phyloP scores from a whole-genome alignment of 2,797 vertebrate species.

The Aselliscus stoliczkanus region DNA sequence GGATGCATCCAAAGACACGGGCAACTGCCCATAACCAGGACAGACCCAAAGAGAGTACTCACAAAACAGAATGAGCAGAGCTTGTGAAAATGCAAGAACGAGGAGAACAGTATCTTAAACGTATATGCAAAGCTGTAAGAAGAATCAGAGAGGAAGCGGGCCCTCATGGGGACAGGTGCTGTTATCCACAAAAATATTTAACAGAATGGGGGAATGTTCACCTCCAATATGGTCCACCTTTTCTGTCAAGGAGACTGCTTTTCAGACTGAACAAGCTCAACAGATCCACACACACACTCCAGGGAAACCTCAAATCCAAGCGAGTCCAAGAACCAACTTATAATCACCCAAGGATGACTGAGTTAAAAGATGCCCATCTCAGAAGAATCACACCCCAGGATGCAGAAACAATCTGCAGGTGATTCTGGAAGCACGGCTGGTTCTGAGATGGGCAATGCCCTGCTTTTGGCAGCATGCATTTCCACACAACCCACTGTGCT shows the following conservation, averaged over 20 bases:
- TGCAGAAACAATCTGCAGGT: neutral
- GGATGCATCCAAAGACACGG: neutral
- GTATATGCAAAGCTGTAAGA: neutral
- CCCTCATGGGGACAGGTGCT: neutral
- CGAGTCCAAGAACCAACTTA: neutral
- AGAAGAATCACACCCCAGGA: neutral
- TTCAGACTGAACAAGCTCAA: neutral
- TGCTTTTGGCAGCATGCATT: neutral
- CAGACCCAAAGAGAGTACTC: neutral
- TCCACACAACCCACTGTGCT: neutral
- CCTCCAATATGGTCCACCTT: neutral
- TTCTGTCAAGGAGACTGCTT: neutral
- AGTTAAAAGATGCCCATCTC: neutral
- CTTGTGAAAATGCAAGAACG: neutral
- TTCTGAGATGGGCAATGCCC: rapidly evolving
- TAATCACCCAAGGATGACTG: neutral
- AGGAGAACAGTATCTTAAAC: neutral
- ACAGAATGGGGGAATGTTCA: neutral
- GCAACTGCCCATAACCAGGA: neutral
- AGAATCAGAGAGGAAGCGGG: neutral
- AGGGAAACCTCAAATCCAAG: neutral
- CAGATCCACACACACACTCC: neutral
- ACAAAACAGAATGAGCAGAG: neutral
- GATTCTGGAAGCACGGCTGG: neutral
- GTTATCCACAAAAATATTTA: neutral